phyloP scores from a whole-genome alignment of 2,113 vertebrate species.

The Gasterosteus nipponicus region DNA sequence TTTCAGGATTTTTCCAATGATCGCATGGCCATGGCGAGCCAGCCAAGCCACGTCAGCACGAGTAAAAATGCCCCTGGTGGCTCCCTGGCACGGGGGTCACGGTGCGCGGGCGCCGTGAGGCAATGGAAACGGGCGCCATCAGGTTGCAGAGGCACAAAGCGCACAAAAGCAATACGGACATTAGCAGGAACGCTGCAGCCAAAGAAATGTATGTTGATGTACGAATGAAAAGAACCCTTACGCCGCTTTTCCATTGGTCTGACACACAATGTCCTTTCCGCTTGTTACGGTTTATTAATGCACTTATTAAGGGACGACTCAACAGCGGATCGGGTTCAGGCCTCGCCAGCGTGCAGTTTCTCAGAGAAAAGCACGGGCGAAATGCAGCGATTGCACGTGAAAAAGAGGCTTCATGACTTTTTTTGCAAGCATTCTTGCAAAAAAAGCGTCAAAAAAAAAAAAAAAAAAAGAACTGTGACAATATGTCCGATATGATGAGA shows the following conservation, averaged over 20 bases:
- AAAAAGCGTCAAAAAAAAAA: too few species aligned
- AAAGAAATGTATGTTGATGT: slow-evolving; percentile 25
- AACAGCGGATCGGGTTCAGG: too few species aligned
- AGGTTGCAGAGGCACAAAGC: slow-evolving; percentile 22
- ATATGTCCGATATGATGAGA: neutral
- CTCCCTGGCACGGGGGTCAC: slow-evolving; percentile 60
- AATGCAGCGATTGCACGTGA: too few species aligned
- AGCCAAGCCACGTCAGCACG: slow-evolving; percentile 68
- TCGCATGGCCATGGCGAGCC: slow-evolving; percentile 36
- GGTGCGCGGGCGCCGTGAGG: slow-evolving; percentile 58
- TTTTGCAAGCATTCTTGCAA: too few species aligned
- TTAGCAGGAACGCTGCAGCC: slow-evolving; percentile 5
- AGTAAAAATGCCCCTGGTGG: slow-evolving; percentile 65
- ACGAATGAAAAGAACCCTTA: slow-evolving; percentile 8
- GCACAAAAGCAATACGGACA: slow-evolving; percentile 34
- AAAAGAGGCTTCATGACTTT: too few species aligned
- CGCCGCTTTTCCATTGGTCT: slow-evolving; percentile 12
- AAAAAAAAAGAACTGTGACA: too few species aligned
- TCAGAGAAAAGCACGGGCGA: too few species aligned
- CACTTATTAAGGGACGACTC: too few species aligned
- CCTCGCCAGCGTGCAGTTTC: too few species aligned
- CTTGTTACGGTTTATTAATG: neutral
- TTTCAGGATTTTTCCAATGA: slow-evolving; percentile 69
- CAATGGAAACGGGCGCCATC: slow-evolving; percentile 65
- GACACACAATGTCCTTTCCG: neutral